phyloP scores from a whole-genome alignment of 53 echinoderm and acorn worm genomes.

The Arbacia lixula region DNA sequence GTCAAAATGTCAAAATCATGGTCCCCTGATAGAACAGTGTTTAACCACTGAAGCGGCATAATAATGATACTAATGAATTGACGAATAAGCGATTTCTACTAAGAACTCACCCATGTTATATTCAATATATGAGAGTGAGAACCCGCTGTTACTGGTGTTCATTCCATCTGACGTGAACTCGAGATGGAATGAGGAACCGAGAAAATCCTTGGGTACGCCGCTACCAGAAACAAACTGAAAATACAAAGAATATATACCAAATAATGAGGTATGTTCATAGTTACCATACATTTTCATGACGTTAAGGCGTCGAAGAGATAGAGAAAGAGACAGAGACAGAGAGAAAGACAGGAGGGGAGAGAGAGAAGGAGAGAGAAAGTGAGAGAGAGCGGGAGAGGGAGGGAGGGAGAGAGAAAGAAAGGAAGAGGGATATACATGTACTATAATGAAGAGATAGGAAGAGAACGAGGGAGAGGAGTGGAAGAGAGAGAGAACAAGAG shows the following conservation, averaged over 20 bases:
- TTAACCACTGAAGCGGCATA: too few relatives aligned
- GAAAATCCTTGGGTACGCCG: conserved; percentile 10
- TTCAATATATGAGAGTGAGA: neutral
- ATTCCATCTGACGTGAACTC: conserved; percentile 6
- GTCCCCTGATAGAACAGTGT: too few relatives aligned
- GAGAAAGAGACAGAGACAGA: neutral
- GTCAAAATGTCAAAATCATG: too few relatives aligned
- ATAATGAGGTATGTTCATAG: too few relatives aligned
- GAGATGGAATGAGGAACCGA: neutral
- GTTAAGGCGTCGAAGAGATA: neutral
- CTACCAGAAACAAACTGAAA: conserved; percentile 10
- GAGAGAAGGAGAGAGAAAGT: neutral
- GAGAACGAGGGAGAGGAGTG: too few relatives aligned
- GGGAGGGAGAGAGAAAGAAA: neutral
- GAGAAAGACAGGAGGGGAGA: neutral
- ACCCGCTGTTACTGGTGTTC: conserved; percentile 14
- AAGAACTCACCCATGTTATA: neutral
- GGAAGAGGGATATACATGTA: neutral
- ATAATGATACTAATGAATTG: neutral
- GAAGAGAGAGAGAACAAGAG: too few relatives aligned
- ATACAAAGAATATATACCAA: neutral
- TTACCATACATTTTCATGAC: too few relatives aligned
- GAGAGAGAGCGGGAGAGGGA: neutral
- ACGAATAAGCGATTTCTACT: neutral
- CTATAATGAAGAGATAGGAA: neutral